A percentile compares a stretch with the other conserved stretches of the same genome.
Evolutionary conservation across 2,888 invertebrate genomes (phyloP).

Genomic region (Drosophila engyochracea): DNA sequence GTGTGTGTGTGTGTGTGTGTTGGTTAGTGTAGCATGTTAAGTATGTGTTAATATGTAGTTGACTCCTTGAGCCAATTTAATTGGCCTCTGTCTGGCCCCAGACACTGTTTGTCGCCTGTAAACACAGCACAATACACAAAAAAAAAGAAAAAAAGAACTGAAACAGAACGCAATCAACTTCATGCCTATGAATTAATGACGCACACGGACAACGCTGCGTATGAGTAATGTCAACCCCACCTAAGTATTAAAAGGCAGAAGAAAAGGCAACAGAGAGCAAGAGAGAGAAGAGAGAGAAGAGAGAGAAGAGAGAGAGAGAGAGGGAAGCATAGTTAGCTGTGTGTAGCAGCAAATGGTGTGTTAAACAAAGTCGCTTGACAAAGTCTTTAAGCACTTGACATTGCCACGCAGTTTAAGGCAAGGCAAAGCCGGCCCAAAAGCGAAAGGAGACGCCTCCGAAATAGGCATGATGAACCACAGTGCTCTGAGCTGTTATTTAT

Average conservation of each 20-base stretch:
- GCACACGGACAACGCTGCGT: conserved; percentile 49
- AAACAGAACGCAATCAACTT: conserved; percentile 70
- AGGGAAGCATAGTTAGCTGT: not conserved
- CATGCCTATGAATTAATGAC: conserved; percentile 79
- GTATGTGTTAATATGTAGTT: conserved; percentile 78
- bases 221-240: conserved; percentile 44
- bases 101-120: conserved; percentile 20
- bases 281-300: not conserved
- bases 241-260: not conserved
- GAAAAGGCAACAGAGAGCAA: not conserved
- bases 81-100: conserved; percentile 65
- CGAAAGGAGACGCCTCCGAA: not conserved
- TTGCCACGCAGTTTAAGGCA: not conserved
- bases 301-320: not conserved
- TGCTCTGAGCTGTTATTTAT: not conserved
- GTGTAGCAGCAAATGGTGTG: conserved; percentile 3
- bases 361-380: conserved; percentile 3
- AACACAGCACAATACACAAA: not conserved
- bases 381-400: conserved; percentile 1
- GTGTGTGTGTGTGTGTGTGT: conserved; percentile 5
- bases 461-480: not conserved
- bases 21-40: conserved; percentile 35
- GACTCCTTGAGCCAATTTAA: conserved; percentile 73
- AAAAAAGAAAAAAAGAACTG: conserved; percentile 25
- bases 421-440: not conserved